Base-by-base conservation (phyloP, 2,797 vertebrate genomes). In the Takifugu rubripes region DNA sequence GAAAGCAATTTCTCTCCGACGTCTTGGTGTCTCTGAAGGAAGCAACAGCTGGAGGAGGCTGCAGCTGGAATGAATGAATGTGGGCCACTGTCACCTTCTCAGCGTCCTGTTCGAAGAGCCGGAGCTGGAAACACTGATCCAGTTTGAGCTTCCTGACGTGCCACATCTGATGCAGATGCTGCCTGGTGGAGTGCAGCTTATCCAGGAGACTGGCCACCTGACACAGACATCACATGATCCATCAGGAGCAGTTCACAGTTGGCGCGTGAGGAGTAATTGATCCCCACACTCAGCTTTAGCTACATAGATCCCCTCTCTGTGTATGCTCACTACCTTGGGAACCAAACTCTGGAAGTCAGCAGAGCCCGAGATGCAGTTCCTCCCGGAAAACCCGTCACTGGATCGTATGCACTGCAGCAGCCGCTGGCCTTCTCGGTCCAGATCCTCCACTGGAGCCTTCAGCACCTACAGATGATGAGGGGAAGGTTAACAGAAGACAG, bases 151-250 rank as follows among this genome's bases (percentile, higher is more conserved):
- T 99, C 70, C 96, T 91, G 47, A 97, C 92, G 0, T 99, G 97
- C 97, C 97, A 99, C 91, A 96, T 95, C 90, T 99, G 97, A 75
- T 99, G 97, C 63, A 99, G 90, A 59, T 98, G 94, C 46, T 99
- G 97, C 60, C 97, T 86, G 0, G 95, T 98, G 26, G 96, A 96
- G 85, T 99, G 97, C 54, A 99, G 92, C 75, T 98, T 98, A 83
- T 99, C 97, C 79, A 99, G 91, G 64, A 98, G 93, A 87, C 94
- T 96, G 87, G 96, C 95, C 75, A 99, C 96, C 88, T 89, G 75
- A 17, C 0, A 14, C 2, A 14, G 14, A 12, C 10, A 21, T 25
- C 21, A 2, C 15, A 44, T 5, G 8, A 24, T 0, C 7, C 2
- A 14, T 40, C 36, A 40, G 36, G 36, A 40, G 36, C 36, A 14